These are phyloP conservation scores for Cheumatopsyche charites DNA, from an alignment of 1,140 invertebrate genomes.

Conservation along the genomic window DNA sequence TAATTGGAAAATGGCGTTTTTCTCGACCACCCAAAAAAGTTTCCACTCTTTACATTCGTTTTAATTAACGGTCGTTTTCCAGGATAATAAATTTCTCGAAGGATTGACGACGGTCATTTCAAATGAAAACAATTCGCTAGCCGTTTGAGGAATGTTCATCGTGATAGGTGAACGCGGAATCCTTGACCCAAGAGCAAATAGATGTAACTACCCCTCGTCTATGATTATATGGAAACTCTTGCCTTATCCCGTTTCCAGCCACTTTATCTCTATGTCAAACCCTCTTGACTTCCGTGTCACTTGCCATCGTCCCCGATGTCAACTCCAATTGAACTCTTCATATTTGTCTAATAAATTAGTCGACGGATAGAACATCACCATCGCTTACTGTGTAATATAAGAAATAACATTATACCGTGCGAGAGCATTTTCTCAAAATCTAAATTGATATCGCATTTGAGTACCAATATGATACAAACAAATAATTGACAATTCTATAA, in stretches of 20 bases:
- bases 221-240: not conserved
- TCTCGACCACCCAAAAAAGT: not conserved
- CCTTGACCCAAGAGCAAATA: slow-evolving; percentile 14
- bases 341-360: slow-evolving; percentile 28
- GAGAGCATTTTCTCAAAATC: not conserved
- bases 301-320: slow-evolving; percentile 20
- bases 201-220: not conserved
- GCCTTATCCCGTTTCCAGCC: slow-evolving; percentile 29
- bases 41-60: not conserved
- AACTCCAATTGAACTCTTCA: slow-evolving; percentile 28
- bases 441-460: too few species aligned
- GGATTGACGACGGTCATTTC: slow-evolving; percentile 25
- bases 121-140: slow-evolving; percentile 19
- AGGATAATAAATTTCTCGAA: slow-evolving; percentile 10
- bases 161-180: not conserved
- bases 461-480: too few species aligned
- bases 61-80: slow-evolving; percentile 7
- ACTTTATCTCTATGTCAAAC: slow-evolving; percentile 31
- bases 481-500: too few species aligned
- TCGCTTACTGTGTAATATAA: not conserved
- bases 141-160: not conserved
- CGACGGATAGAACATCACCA: not conserved
- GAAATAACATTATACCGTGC: not conserved
- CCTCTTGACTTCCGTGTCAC: slow-evolving; percentile 23
- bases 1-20: not conserved